Evolutionary conservation across 35 echinoderm and acorn worm species (phyloP), one percentile per base, ranked within the genome.

Genomic region (Eucidaris tribuloides): DNA sequence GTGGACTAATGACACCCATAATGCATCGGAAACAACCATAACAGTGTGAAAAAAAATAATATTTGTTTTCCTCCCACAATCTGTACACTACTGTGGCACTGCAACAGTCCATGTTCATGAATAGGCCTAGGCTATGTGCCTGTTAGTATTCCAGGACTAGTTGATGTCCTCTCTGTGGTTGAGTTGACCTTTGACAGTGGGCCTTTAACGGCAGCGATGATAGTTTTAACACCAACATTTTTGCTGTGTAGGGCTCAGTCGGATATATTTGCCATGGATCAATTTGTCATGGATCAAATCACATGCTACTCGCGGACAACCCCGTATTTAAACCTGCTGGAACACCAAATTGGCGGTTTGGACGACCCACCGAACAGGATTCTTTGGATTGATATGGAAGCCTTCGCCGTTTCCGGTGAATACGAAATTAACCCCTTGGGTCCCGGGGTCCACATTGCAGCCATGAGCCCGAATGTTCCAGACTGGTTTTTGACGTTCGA

Each of bases 261-360:
- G 1, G 44, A 88, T 23, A 91, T 84, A 46, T 97, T 79, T 45
- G 24, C 89, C 45, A 81, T 97, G 80, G 94, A 97, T 50, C 71
- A 88, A 46, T 97, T 79, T 45, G 24, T 92, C 45, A 81, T 97
- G 80, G 94, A 97, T 50, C 71, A 80, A n/a, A 91, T 97, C 27
- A 82, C 77, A 0, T 91, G 89, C 46, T 89, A 84, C 71, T 91
- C 85, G 45, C 80, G 89, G n/a, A 81, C 91, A 37, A 88, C 92
- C 56, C 94, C 89, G 1, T 97, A 97, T 38, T 6, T 87, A 11
- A 88, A 84, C 76, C 81, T 97, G 0, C 46, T 97, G 0, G 94
- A 97, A 44, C 94, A 97, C 55, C 84, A 82, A 11, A 97, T 91
- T 58, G 94, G 94, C 0, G 80, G 68, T 43, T 49, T 88, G 4